Evolutionary conservation across 2,113 vertebrate species (phyloP), one percentile per base, ranked within the genome.

Genomic region (Lophotis ruficrista): DNA sequence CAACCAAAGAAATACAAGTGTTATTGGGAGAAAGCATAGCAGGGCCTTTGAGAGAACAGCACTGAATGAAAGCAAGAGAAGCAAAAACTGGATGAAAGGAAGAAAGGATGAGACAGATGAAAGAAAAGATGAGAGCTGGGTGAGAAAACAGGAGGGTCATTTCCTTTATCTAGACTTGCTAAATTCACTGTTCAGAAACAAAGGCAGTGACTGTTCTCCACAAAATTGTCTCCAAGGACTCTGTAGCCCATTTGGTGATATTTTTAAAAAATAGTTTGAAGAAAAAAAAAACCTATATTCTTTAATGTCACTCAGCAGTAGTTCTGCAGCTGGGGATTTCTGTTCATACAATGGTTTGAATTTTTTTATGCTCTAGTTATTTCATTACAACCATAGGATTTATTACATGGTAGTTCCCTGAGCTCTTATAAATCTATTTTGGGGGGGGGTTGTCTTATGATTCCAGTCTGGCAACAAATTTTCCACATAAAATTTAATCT

Each of bases 341-440:
- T 97, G 64, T 91, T 94, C 94, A 82, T 84, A 97, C 73, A 97
- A 70, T 73, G 50, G 84, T 92, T 78, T 90, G 70, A 92, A 87
- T 89, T 97, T 95, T 94, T 96, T 97, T 97, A 93, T 97, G 96
- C 92, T 97, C 96, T 91, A 95, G 93, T 87, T 96, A 87, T 91
- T 96, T 95, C 91, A 94, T 95, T 97, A 93, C 91, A 93, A 96
- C 73, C 92, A 69, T 60, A 93, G 96, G 94, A 98, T 96, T 96
- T 97, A 96, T 97, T 97, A 94, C 83, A 89, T 84, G 83, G 92
- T 61, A 92, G 97, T 96, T 97, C 94, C 94, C 96, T 88, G 71
- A 95, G 95, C 79, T 90, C 71, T 79, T 80, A 96, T 95, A 97
- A 97, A 97, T 97, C 81, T 97, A 10, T 71, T 77, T 33, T 57